Base-by-base conservation (phyloP, 2,797 vertebrate species). In the Glyptemys insculpta region DNA sequence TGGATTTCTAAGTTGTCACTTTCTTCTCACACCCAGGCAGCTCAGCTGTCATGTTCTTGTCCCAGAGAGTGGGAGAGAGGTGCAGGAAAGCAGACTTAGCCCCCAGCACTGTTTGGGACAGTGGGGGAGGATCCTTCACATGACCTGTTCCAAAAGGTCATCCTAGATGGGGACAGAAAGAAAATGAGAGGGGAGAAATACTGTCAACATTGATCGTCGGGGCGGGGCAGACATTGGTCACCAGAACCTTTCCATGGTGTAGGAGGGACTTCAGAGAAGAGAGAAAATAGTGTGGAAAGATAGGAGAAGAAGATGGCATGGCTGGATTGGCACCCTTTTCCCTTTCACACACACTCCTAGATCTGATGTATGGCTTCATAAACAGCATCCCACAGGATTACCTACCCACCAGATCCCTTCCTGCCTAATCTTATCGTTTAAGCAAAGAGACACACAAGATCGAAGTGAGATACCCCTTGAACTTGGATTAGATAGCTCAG, bases 21-120 rank as follows among this genome's bases (percentile, higher is more conserved):
- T 41, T 83, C 6, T 79, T 76, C 80, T 90, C 65, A 96, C 94
- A 82, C 65, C 81, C 92, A 95, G 81, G 86, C 96, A 96, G 94
- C 95, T 94, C 95, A 97, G 96, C 96, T 97, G 96, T 53, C 89
- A 82, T 59, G 78, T 79, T 68, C 91, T 80, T 91, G 91, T 89
- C 74, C 53, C 93, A 97, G 92, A 57, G 83, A 95, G 72, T 4
- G 1, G 86, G 88, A 92, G 94, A 97, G 87, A 29, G 10, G 52
- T 11, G 44, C 56, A 86, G 88, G 81, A 88, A 82, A 95, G 79
- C 79, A 0, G 2, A 90, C 89, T 56, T 79, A 86, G 85, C 80
- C 91, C 92, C 88, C 52, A 82, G 90, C 91, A 91, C 86, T 94
- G 90, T 87, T 91, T 81, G 0, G 0, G 78, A 59, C 89, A 85